A percentile compares a stretch with the other conserved stretches of the same genome.
Conservation (phyloP, 2,113 vertebrate species). For the Ondatra zibethicus region DNA sequence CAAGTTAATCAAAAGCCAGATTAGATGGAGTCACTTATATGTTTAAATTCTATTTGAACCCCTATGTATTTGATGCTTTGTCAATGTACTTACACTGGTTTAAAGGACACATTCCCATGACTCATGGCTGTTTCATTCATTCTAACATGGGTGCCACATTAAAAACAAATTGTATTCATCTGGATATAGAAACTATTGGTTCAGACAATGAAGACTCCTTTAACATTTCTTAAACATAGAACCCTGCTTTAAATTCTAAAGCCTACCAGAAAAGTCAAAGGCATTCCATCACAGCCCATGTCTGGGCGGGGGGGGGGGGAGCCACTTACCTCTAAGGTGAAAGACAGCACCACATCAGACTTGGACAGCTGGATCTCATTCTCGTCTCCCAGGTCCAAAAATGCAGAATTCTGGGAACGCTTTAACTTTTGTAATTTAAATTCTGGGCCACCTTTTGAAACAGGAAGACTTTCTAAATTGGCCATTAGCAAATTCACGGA, state of each 20-base stretch:
- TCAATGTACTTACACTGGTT: neutral
- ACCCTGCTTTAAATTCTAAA: conserved; percentile 39
- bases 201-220: conserved; percentile 34
- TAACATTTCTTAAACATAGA: conserved; percentile 9
- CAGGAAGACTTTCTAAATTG: conserved; percentile 98
- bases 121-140: neutral
- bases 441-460: conserved; percentile 96
- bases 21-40: neutral
- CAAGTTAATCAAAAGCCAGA: neutral
- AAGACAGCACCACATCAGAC: conserved; percentile 95
- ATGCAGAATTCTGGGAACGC: conserved; percentile 94
- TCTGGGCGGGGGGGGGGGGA: neutral
- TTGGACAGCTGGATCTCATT: conserved; percentile 95
- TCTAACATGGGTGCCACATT: neutral
- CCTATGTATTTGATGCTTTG: neutral
- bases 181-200: neutral
- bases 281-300: neutral
- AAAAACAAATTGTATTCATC: conserved; percentile 32
- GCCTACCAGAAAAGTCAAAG: neutral
- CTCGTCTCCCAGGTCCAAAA: conserved; percentile 97
- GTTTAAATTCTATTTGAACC: neutral
- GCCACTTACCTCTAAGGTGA: conserved; percentile 94
- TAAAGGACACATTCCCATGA: neutral
- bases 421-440: conserved; percentile 97
- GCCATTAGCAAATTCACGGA: conserved; percentile 97